Conservation (phyloP, 2,797 vertebrate species). For the Nyctalus aviator region DNA sequence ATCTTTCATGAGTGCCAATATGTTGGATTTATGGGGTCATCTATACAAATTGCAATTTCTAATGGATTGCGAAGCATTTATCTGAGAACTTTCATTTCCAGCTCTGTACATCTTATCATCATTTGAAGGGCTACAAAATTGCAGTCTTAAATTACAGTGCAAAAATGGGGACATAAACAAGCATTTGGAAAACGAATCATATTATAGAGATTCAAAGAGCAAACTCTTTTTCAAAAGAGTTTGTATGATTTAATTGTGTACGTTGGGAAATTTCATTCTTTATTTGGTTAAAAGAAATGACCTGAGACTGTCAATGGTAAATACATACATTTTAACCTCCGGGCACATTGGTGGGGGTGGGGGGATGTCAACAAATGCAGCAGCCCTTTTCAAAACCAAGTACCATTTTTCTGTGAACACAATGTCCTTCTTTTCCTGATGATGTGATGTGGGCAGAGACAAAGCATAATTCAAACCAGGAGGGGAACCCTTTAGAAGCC, state of each 20-base stretch:
- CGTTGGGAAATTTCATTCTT: slow-evolving; percentile 51
- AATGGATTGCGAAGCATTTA: slow-evolving; percentile 80
- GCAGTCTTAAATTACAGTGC: slow-evolving; percentile 80
- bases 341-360: background rate
- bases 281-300: background rate
- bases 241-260: slow-evolving; percentile 79
- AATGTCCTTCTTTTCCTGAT: slow-evolving; percentile 17
- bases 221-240: slow-evolving; percentile 67
- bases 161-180: slow-evolving; percentile 80
- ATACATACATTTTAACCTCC: slow-evolving; percentile 12
- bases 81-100: slow-evolving; percentile 80
- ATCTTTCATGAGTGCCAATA: slow-evolving; percentile 82
- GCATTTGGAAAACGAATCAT: slow-evolving; percentile 77
- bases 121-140: slow-evolving; percentile 80
- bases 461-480: background rate
- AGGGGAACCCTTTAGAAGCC: background rate
- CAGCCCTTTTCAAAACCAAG: slow-evolving; percentile 45
- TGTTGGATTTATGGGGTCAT: slow-evolving; percentile 83
- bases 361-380: background rate
- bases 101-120: slow-evolving; percentile 76
- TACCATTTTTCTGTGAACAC: background rate
- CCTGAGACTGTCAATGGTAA: slow-evolving; percentile 43
- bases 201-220: slow-evolving; percentile 34
- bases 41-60: slow-evolving; percentile 80
- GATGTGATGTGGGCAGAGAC: background rate